phyloP scores from a whole-genome alignment of 2,113 vertebrate genomes.

The Azemiops feae region DNA sequence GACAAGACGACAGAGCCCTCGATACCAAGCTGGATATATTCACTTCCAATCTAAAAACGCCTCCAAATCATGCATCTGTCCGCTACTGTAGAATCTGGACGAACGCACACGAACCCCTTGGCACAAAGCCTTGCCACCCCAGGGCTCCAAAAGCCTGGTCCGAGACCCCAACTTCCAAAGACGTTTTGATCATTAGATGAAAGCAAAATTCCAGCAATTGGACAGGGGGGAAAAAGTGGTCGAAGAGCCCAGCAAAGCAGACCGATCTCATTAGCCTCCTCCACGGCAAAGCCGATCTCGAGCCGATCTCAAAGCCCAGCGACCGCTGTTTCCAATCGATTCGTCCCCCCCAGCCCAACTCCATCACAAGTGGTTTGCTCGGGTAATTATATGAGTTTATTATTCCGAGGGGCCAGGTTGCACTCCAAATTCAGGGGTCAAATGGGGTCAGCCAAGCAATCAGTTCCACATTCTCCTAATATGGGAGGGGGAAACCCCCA shows the following conservation, averaged over 20 bases:
- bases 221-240: rapidly evolving
- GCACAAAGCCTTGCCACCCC: background rate
- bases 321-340: constrained; percentile 63
- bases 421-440: constrained; percentile 71
- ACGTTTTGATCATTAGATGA: background rate
- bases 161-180: background rate
- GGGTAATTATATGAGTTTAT: constrained; percentile 70
- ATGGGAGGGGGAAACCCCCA: constrained; percentile 21
- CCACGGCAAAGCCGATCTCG: background rate
- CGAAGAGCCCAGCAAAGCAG: background rate
- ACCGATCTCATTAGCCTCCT: background rate
- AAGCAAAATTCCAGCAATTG: background rate
- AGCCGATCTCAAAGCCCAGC: background rate
- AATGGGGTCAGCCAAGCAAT: constrained; percentile 58
- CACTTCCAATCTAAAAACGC: background rate
- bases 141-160: background rate
- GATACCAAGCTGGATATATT: background rate
- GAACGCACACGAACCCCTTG: background rate
- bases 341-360: constrained; percentile 13
- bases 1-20: background rate
- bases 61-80: background rate
- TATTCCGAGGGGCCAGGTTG: constrained; percentile 69
- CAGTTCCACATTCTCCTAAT: constrained; percentile 64
- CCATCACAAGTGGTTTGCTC: constrained; percentile 44
- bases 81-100: background rate